These are phyloP conservation scores for Platyrinchus mystaceus DNA, from an alignment of 2,797 vertebrate species.

Conservation along the genomic window DNA sequence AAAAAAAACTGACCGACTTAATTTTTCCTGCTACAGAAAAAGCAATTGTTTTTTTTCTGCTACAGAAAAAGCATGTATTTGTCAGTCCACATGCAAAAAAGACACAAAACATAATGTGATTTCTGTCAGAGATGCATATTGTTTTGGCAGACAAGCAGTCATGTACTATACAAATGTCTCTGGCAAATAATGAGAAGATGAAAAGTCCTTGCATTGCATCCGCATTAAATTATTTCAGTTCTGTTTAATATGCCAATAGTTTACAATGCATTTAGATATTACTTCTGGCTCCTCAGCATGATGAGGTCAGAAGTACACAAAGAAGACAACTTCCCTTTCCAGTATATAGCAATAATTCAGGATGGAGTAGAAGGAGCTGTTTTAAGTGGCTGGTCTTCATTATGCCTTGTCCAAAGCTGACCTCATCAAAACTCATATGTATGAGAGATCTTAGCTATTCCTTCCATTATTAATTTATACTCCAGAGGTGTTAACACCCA, in stretches of 20 bases:
- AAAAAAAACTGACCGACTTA: not conserved
- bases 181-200: constrained; percentile 19
- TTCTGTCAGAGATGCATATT: not conserved
- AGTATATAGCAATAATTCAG: not conserved
- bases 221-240: constrained; percentile 3
- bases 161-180: not conserved
- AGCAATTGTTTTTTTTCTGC: not conserved
- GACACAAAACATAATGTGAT: not conserved
- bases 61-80: not conserved
- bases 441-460: not conserved
- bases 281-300: no score
- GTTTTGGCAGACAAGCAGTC: constrained; percentile 4
- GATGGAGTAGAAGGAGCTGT: not conserved
- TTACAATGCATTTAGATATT: not conserved
- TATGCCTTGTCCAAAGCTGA: not conserved
- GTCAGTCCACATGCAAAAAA: not conserved
- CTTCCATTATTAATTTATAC: not conserved
- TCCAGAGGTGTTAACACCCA: not conserved
- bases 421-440: not conserved
- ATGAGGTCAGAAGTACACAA: no score
- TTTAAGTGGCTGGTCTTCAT: not conserved
- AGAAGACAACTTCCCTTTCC: not conserved
- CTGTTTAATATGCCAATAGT: constrained; percentile 6
- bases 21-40: not conserved
- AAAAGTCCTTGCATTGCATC: not conserved